phyloP scores from a whole-genome alignment of 2,113 vertebrate genomes.

The Corythornis cristatus region DNA sequence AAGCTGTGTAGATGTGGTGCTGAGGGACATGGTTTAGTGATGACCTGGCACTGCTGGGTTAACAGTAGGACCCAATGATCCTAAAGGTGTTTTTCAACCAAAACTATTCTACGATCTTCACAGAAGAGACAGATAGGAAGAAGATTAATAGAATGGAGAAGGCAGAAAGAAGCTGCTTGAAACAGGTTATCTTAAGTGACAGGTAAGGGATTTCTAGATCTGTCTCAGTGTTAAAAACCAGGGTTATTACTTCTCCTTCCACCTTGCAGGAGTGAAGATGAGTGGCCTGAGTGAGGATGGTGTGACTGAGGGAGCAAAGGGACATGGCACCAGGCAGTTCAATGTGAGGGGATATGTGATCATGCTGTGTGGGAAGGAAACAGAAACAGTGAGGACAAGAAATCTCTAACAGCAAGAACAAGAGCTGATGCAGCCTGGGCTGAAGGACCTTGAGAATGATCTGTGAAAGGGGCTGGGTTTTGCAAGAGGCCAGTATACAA shows the following conservation, averaged over 20 bases:
- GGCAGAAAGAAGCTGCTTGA: not conserved
- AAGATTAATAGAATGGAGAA: not conserved
- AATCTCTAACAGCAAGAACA: not conserved
- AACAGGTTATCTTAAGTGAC: not conserved
- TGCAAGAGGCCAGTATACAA: not conserved
- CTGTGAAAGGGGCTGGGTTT: not conserved
- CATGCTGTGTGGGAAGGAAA: not conserved
- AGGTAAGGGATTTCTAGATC: not conserved
- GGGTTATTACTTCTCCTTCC: not conserved
- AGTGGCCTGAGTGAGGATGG: not conserved
- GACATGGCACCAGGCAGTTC: not conserved
- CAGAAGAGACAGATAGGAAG: not conserved
- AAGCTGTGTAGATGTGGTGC: too few relatives aligned
- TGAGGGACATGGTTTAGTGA: too few relatives aligned
- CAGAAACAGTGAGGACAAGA: not conserved
- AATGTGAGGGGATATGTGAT: not conserved
- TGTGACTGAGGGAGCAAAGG: not conserved
- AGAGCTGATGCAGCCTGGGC: not conserved
- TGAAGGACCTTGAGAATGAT: not conserved
- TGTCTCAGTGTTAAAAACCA: not conserved
- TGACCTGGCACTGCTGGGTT: too few relatives aligned
- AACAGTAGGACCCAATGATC: too few relatives aligned
- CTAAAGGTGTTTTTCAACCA: too few relatives aligned
- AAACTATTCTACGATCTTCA: not conserved
- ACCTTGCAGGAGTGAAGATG: not conserved